Base-by-base conservation (phyloP, 2,113 vertebrate species). In the Mesocricetus auratus region DNA sequence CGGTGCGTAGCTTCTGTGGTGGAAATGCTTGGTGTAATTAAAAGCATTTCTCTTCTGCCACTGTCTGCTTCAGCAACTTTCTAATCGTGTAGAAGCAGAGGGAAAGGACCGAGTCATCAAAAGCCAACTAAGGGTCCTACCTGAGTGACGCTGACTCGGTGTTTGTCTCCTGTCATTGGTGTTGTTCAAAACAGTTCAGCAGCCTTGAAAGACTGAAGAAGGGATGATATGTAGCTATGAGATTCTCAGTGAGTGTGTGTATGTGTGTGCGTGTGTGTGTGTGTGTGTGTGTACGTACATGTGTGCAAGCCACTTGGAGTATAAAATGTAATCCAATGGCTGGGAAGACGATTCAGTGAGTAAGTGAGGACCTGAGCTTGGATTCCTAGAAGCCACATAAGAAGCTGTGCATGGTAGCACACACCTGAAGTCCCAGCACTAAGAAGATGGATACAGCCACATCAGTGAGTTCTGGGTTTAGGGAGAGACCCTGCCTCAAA, bases 111-210 rank as follows among this genome's bases (percentile, higher is more conserved):
- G 58, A 24, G 58, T 64, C 89, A 36, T 90, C 47, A 42, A 50
- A 95, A 94, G 78, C 62, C 91, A 77, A 33, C 86, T 47, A 73
- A 68, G 89, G 88, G 62, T 98, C 91, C 69, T 0, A 39, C 91
- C 73, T 83, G 24, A 29, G 81, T 3, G 1, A 56, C 94, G 94
- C 50, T 66, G 86, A 95, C 22, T 64, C 33, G 19, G 15, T 77
- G 69, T 96, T 90, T 88, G 90, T 36, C 56, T 93, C 26, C 89
- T 73, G 71, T 11, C 94, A 91, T 92, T 85, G 82, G 19, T 82
- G 85, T 94, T 96, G 94, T 96, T 97, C 94, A 91, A 82, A 97
- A 82, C 15, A 64, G 10, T 66, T 93, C 93, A 93, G 82, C 91
- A 78, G 17, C 50, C 15, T 24, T 86, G 75, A 91, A 96, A 91